Percentiles rank a stretch among this genome's conserved stretches.
These are phyloP conservation scores for Mesembrinibis cayennensis DNA, from an alignment of 2,113 vertebrate species.

Conservation along the genomic window DNA sequence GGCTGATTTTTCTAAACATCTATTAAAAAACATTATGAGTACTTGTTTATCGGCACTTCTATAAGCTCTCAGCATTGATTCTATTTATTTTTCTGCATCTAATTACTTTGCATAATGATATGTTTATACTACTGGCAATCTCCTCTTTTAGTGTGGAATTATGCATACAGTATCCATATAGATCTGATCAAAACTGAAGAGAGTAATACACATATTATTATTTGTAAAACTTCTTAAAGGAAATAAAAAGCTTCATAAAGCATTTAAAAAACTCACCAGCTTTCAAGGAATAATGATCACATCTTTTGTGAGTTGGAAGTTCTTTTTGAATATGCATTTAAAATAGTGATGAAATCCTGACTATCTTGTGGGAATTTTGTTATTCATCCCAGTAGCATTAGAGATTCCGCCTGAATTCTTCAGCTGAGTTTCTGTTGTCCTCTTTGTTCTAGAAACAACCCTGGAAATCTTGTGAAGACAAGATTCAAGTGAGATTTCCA, in stretches of 20 bases:
- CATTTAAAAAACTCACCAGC: not conserved
- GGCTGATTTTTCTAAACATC: slow-evolving; percentile 45
- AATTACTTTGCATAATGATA: slow-evolving; percentile 63
- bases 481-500: not conserved
- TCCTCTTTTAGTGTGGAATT: slow-evolving; percentile 27
- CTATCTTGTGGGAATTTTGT: not conserved
- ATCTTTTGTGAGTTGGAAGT: not conserved
- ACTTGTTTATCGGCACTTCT: slow-evolving; percentile 44
- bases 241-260: not conserved
- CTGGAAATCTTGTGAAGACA: not conserved
- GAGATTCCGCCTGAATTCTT: not conserved
- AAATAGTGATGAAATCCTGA: not conserved
- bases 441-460: not conserved
- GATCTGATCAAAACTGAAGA: not conserved
- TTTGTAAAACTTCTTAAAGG: not conserved
- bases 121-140: slow-evolving; percentile 57
- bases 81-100: slow-evolving; percentile 58
- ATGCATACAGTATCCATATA: not conserved
- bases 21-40: slow-evolving; percentile 46
- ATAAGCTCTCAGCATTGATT: slow-evolving; percentile 23
- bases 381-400: not conserved
- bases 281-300: not conserved
- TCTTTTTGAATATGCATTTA: not conserved
- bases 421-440: not conserved
- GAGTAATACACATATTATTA: not conserved